Conservation (phyloP, 1,140 invertebrate species). For the Papilio polytes region DNA sequence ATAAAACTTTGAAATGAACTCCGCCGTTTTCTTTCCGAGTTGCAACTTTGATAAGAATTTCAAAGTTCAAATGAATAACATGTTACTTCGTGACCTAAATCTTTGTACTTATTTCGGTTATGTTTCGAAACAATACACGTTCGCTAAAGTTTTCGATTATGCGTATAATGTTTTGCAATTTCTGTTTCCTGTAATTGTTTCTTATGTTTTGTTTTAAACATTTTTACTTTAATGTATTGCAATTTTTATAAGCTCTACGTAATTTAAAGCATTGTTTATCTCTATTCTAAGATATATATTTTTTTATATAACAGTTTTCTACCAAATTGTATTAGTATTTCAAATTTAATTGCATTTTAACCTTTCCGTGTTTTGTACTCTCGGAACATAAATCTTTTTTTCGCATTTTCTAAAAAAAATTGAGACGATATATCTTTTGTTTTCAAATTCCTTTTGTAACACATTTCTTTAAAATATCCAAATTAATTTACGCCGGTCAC, state of each 20-base stretch:
- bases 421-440: too few species aligned
- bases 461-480: not conserved
- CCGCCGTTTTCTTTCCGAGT: not conserved
- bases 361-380: too few species aligned
- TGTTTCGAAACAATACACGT: slow-evolving; percentile 11
- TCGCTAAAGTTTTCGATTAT: slow-evolving; percentile 14
- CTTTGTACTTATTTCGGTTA: slow-evolving; percentile 22
- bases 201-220: not conserved
- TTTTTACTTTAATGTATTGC: not conserved
- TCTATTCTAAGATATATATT: too few species aligned
- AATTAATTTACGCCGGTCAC: not conserved
- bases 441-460: too few species aligned
- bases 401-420: too few species aligned
- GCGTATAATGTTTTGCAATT: not conserved
- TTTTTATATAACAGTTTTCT: too few species aligned
- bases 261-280: too few species aligned
- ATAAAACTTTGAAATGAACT: slow-evolving; percentile 30
- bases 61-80: slow-evolving; percentile 38
- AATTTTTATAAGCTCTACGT: too few species aligned
- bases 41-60: slow-evolving; percentile 29
- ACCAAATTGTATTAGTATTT: too few species aligned
- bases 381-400: too few species aligned
- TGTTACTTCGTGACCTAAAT: slow-evolving; percentile 24
- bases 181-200: not conserved
- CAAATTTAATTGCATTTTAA: too few species aligned